A percentile compares a stretch with the other conserved stretches of the same genome.
Conservation (phyloP, 1,140 invertebrate genomes). For the Ctenoplectra terminalis region DNA sequence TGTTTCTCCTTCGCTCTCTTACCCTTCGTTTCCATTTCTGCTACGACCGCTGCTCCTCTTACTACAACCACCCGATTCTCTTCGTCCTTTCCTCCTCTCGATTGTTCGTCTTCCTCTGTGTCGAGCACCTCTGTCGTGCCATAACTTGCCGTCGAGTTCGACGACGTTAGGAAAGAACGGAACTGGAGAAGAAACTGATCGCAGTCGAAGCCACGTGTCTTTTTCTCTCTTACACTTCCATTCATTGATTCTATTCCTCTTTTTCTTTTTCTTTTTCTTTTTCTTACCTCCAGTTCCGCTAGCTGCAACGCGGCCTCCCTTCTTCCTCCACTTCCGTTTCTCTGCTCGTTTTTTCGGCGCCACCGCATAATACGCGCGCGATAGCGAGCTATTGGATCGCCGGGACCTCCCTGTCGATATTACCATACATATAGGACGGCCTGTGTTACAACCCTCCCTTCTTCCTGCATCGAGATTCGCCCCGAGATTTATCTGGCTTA, state of each 20-base stretch:
- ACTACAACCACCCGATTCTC: neutral
- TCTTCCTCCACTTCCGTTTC: conserved; percentile 35
- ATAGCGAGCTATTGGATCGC: conserved; percentile 65
- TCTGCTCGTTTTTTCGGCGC: conserved; percentile 58
- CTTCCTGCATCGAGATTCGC: conserved; percentile 64
- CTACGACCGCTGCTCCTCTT: neutral
- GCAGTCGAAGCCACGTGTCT: conserved; percentile 15
- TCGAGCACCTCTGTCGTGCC: conserved; percentile 49
- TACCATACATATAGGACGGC: conserved; percentile 78
- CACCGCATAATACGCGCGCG: conserved; percentile 64
- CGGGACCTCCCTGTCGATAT: conserved; percentile 71
- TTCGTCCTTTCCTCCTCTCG: conserved; percentile 56
- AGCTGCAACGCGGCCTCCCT: conserved; percentile 1
- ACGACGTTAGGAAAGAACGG: conserved; percentile 56
- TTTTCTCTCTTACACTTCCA: too few species aligned
- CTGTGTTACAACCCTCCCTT: conserved; percentile 69
- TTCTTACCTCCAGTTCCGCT: conserved; percentile 8
- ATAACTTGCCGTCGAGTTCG: conserved; percentile 58
- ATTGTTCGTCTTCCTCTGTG: conserved; percentile 49
- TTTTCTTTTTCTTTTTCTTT: conserved; percentile 25
- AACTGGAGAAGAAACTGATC: conserved; percentile 53
- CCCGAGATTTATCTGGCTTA: conserved; percentile 70
- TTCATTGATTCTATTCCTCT: neutral
- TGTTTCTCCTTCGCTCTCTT: neutral
- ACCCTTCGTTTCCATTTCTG: neutral